These are phyloP conservation scores for Tachina grossa DNA, from an alignment of 2,888 invertebrate species.

Conservation along the genomic window DNA sequence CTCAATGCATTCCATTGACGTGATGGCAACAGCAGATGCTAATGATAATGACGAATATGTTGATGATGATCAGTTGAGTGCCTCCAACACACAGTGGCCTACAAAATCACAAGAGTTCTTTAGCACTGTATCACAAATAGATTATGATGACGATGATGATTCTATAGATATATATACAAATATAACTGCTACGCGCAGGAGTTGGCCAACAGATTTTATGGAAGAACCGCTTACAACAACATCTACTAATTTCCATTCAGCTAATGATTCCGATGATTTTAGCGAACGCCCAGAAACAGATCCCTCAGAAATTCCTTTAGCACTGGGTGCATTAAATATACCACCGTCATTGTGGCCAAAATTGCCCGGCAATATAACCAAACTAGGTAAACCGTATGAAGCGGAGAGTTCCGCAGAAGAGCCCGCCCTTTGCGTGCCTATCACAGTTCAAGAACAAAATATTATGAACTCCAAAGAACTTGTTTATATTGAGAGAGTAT, in stretches of 20 bases:
- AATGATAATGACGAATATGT: constrained; percentile 7
- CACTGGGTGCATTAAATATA: constrained; percentile 76
- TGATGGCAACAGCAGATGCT: constrained; percentile 63
- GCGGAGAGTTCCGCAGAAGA: constrained; percentile 77
- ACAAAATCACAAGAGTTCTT: constrained; percentile 9
- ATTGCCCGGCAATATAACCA: constrained; percentile 77
- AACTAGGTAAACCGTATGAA: constrained; percentile 77
- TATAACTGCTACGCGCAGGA: constrained; percentile 66
- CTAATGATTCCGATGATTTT: constrained; percentile 4
- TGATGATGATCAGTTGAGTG: constrained; percentile 2
- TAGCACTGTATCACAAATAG: constrained; percentile 15
- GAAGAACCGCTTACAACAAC: constrained; percentile 72
- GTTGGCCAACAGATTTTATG: constrained; percentile 78
- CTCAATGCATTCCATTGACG: constrained; percentile 66
- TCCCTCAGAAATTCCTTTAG: constrained; percentile 74
- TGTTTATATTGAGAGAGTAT: constrained; percentile 77
- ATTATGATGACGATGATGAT: constrained; percentile 31
- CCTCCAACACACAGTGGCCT: not conserved
- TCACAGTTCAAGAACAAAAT: constrained; percentile 76
- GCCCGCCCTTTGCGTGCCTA: constrained; percentile 78
- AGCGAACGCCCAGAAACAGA: constrained; percentile 11
- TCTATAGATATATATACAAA: constrained; percentile 16
- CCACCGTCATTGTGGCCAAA: constrained; percentile 75
- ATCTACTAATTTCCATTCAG: not conserved
- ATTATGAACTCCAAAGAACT: constrained; percentile 71